Base-by-base conservation (phyloP, 2,113 vertebrate species). In the Melanerpes aurifrons region DNA sequence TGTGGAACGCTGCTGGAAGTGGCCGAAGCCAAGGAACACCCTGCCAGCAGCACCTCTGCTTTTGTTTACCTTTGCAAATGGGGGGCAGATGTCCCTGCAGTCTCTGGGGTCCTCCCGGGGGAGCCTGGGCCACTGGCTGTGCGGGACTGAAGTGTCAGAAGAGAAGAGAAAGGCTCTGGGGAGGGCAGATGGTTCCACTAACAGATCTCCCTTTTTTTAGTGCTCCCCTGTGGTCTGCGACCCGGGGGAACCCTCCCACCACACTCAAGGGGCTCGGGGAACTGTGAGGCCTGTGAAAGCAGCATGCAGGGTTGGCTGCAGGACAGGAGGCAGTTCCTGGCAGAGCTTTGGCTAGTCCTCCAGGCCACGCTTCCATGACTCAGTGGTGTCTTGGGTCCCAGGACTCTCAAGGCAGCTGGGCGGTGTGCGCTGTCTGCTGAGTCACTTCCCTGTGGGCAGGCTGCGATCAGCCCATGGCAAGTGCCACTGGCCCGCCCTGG, bases 251-350 rank as follows among this genome's bases (percentile, higher is more conserved):
- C 28, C 5, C 26, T 17, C 8, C 43, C 37, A 15, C 10, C 40
- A n/a, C 26, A 31, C 5, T 24, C 5, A 21, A 48, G 26, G 15
- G 15, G 21, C 19, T 24, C 0, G 1, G 17, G 20, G 32, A 20
- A 7, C 28, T 21, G 17, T 3, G 6, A 32, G 17, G 53, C 18
- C 6, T 22, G 25, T 12, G 17, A 7, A n/a, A 9, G 3, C 1
- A 3, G 29, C 2, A 10, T 0, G 0, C 10, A 10, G 25, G 5
- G 8, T 5, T 47, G 19, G 8, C 43, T 45, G 43, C 24, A 18
- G 25, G n/a, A n/a, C 8, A 12, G 31, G 20, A 35, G 20, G 20
- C 9, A 71, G 17, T 20, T 37, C 11, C 12, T 7, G 10, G 53
- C 24, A 72, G 13, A 24, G 28, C 31, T 20, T 37, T 43, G 10